Evolutionary conservation across 2,113 vertebrate species (phyloP).

Genomic region (Ctenomys sociabilis): DNA sequence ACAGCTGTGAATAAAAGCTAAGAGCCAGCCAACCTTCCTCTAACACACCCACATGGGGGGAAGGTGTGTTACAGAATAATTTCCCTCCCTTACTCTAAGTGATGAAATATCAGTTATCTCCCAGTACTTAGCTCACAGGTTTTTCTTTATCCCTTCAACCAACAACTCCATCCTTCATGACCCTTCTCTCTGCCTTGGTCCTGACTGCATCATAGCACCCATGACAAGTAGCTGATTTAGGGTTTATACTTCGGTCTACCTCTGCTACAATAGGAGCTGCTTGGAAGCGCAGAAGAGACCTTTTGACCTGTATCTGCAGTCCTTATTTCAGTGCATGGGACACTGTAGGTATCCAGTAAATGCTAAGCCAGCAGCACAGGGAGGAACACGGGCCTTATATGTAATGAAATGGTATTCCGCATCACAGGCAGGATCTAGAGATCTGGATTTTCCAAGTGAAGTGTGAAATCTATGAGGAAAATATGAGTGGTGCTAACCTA

Average conservation of each 20-base stretch:
- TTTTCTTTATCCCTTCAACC: not conserved
- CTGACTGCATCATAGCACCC: not conserved
- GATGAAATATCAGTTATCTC: not conserved
- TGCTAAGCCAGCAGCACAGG: not conserved
- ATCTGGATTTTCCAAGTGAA: not conserved
- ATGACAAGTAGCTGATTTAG: not conserved
- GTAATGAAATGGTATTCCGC: not conserved
- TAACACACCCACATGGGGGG: no score
- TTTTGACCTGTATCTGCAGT: not conserved
- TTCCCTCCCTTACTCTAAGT: not conserved
- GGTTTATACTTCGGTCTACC: not conserved
- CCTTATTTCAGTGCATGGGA: not conserved
- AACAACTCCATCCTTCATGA: not conserved
- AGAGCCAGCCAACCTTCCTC: not conserved
- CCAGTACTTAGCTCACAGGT: not conserved
- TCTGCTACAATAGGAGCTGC: not conserved
- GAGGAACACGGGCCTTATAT: not conserved
- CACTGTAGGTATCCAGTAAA: not conserved
- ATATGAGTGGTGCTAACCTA: not conserved
- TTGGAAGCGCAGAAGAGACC: not conserved
- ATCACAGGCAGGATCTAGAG: not conserved
- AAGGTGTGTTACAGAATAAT: not conserved
- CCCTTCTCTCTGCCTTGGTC: not conserved
- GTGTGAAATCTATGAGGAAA: not conserved
- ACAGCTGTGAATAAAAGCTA: not conserved